phyloP scores from a whole-genome alignment of 2,113 vertebrate species.

The Macaca nemestrina region DNA sequence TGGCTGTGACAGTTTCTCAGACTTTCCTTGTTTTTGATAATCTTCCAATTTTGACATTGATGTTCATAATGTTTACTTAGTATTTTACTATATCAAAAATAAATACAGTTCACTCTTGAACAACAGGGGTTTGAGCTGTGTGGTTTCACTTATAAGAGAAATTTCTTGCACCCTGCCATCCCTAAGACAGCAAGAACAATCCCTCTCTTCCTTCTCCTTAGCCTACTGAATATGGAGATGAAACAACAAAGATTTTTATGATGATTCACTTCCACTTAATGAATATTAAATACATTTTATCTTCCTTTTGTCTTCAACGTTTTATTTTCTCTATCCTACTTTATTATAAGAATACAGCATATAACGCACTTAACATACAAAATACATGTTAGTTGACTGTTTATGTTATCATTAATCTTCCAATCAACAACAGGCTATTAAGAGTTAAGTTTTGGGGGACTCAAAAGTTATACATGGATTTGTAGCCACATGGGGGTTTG shows the following conservation, averaged over 20 bases:
- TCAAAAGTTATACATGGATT: neutral
- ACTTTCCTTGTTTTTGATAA: neutral
- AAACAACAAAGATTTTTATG: neutral
- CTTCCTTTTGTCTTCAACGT: neutral
- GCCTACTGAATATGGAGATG: neutral
- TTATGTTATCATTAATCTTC: neutral
- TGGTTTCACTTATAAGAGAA: neutral
- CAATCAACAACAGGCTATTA: neutral
- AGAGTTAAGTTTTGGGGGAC: neutral
- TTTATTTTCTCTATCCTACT: neutral
- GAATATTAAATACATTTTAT: neutral
- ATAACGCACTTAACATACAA: neutral
- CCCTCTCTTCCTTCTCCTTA: neutral
- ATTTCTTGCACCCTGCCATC: neutral
- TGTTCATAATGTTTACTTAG: slow-evolving; percentile 2
- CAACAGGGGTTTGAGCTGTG: neutral
- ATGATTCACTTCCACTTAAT: neutral
- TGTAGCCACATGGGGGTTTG: too few species aligned
- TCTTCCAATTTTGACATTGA: neutral
- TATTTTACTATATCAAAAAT: neutral
- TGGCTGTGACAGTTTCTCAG: neutral
- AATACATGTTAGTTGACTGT: neutral
- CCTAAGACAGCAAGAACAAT: neutral
- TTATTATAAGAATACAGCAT: neutral
- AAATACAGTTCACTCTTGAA: neutral